phyloP scores from a whole-genome alignment of 1,140 invertebrate species.

The Aphelinus certus region DNA sequence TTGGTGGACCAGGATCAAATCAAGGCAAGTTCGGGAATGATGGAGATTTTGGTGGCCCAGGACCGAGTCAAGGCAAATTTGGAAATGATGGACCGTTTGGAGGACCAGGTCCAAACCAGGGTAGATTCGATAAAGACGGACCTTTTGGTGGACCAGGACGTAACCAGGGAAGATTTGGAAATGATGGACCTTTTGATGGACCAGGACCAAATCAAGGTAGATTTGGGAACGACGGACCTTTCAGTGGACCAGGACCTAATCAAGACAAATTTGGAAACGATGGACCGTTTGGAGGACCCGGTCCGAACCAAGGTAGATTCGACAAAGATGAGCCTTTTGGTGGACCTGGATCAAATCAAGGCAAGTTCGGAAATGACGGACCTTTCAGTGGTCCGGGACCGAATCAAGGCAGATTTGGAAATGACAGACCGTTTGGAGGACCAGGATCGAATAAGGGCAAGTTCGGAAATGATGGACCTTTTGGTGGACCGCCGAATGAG shows the following conservation, averaged over 20 bases:
- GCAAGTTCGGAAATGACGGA: not conserved
- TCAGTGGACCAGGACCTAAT: conserved; percentile 39
- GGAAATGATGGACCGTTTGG: too few species aligned
- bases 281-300: conserved; percentile 19
- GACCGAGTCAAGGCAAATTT: too few species aligned
- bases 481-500: too few species aligned
- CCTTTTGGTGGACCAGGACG: too few species aligned
- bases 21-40: too few species aligned
- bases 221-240: not conserved
- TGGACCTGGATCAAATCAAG: not conserved
- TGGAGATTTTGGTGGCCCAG: too few species aligned
- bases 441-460: not conserved
- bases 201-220: not conserved
- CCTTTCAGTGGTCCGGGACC: not conserved
- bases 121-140: too few species aligned
- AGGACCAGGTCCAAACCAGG: too few species aligned
- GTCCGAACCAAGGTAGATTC: too few species aligned
- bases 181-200: conserved; percentile 39
- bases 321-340: conserved; percentile 29
- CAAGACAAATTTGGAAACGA: conserved; percentile 1
- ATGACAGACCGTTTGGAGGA: not conserved
- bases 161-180: conserved; percentile 14
- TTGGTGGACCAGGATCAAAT: too few species aligned
- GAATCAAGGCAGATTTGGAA: too few species aligned
- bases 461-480: too few species aligned